Percentiles rank a stretch among this genome's conserved stretches.
These are phyloP conservation scores for Passer montanus DNA, from an alignment of 2,113 vertebrate genomes.

Conservation along the genomic window DNA sequence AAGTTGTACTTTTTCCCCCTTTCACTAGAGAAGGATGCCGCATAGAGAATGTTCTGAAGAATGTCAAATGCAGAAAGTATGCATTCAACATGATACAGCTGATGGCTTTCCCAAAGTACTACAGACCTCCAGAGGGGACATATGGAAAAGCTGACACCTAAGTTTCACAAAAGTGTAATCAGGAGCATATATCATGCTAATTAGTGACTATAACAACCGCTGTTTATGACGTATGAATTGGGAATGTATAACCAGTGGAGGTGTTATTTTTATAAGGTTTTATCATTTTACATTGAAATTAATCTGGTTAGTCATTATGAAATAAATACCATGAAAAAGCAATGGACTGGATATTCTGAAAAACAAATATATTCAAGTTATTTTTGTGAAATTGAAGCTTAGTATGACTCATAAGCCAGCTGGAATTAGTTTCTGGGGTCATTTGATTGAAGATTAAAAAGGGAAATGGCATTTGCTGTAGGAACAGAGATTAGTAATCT, in stretches of 20 bases:
- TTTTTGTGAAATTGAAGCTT: background rate
- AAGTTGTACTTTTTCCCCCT: conserved; percentile 82
- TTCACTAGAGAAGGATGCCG: conserved; percentile 98
- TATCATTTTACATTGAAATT: background rate
- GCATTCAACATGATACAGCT: conserved; percentile 99
- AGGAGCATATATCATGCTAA: conserved; percentile 50
- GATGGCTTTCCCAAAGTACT: conserved; percentile 97
- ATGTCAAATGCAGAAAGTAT: conserved; percentile 97
- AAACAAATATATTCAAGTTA: background rate
- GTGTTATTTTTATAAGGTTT: background rate
- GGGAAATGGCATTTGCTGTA: background rate
- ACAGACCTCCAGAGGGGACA: conserved; percentile 96
- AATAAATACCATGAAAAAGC: background rate
- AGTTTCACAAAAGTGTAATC: conserved; percentile 66
- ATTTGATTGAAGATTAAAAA: background rate
- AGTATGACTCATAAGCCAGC: background rate
- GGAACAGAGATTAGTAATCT: background rate
- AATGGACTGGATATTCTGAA: background rate
- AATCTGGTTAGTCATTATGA: background rate
- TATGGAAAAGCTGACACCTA: conserved; percentile 96
- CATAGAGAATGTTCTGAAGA: conserved; percentile 99
- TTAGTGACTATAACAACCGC: conserved; percentile 25
- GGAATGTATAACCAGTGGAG: conserved; percentile 28
- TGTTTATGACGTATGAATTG: conserved; percentile 18
- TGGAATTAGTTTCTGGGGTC: background rate